phyloP scores from a whole-genome alignment of 2,797 vertebrate species.

The Odontamblyopus lacepedii region DNA sequence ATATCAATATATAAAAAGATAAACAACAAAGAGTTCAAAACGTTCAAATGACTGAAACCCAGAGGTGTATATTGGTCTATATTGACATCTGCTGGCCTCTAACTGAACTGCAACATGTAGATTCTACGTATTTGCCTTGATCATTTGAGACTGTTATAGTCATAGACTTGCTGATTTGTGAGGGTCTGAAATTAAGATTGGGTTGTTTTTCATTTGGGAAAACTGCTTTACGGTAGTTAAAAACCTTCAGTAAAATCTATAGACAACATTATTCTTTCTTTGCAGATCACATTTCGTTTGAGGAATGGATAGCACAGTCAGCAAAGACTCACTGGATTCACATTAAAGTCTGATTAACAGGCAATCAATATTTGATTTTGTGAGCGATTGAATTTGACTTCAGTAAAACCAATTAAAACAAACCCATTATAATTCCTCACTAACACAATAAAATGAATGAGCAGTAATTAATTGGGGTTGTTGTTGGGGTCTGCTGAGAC shows the following conservation, averaged over 20 bases:
- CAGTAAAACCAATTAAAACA: neutral
- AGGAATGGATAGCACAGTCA: neutral
- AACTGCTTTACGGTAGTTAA: neutral
- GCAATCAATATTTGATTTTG: constrained; percentile 6
- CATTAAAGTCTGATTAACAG: constrained; percentile 27
- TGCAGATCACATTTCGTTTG: constrained; percentile 13
- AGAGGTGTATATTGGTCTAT: neutral
- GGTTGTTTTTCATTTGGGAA: neutral
- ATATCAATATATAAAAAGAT: no score
- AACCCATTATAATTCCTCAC: neutral
- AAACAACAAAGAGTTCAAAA: neutral
- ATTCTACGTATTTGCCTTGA: no score
- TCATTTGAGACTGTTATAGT: neutral
- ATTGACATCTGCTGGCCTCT: constrained; percentile 18
- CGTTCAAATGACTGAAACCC: constrained; percentile 2
- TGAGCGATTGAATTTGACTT: neutral
- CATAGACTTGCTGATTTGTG: neutral
- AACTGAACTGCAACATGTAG: constrained; percentile 12
- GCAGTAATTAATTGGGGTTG: neutral
- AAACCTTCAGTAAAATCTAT: neutral
- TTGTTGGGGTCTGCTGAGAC: no score
- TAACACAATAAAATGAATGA: neutral
- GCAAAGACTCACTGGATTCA: constrained; percentile 59
- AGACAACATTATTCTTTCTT: neutral
- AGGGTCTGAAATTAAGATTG: neutral